Conservation (phyloP, 2,797 vertebrate species). For the Sternarchorhynchus goeldii region DNA sequence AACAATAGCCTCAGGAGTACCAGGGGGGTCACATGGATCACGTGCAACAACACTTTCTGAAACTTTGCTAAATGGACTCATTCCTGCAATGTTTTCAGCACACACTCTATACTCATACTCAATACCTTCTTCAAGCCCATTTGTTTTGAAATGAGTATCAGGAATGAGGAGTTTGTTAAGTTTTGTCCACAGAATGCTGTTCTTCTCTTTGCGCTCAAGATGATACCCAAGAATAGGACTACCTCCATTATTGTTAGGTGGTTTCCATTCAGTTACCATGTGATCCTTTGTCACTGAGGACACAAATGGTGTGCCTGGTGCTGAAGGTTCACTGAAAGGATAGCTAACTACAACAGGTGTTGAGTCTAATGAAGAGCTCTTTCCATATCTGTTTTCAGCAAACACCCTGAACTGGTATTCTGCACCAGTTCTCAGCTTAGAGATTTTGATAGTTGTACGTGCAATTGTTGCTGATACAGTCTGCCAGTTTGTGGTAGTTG, state of each 20-base stretch:
- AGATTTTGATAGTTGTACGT: conserved; percentile 94
- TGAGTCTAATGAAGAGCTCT: conserved; percentile 88
- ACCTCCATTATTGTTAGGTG: conserved; percentile 92
- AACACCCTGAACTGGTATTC: conserved; percentile 98
- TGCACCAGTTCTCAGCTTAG: conserved; percentile 89
- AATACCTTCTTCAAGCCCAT: conserved; percentile 93
- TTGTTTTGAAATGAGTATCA: conserved; percentile 89
- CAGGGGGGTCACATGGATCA: conserved; percentile 95
- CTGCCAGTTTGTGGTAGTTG: conserved; percentile 95
- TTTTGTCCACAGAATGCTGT: conserved; percentile 95
- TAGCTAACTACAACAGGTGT: conserved; percentile 89
- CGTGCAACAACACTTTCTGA: conserved; percentile 92
- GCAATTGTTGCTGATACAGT: conserved; percentile 98
- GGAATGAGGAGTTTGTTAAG: conserved; percentile 92
- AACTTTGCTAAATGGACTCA: conserved; percentile 89
- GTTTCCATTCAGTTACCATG: conserved; percentile 94
- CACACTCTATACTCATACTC: conserved; percentile 98
- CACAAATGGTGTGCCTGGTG: conserved; percentile 87
- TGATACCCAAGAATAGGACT: conserved; percentile 95
- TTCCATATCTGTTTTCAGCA: conserved; percentile 98
- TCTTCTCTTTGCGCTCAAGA: conserved; percentile 95
- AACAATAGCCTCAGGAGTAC: conserved; percentile 92
- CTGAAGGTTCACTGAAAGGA: conserved; percentile 90
- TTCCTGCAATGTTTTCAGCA: conserved; percentile 95
- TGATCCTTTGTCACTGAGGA: conserved; percentile 86